Base-by-base conservation (phyloP, 2,113 vertebrate species). In the Tragelaphus scriptus region DNA sequence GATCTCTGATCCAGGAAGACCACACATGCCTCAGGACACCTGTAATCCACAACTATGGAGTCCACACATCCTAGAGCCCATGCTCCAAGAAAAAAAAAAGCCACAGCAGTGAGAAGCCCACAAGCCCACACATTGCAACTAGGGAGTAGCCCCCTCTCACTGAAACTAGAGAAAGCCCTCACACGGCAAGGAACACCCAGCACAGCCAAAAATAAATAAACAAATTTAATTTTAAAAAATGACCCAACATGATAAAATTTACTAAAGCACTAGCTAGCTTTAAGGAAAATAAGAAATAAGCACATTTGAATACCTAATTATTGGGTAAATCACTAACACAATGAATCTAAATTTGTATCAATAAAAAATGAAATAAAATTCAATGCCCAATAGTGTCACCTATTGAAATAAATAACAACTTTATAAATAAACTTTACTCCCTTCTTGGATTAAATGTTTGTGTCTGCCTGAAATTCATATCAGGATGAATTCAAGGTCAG, bases 121-220 rank as follows among this genome's bases (percentile, higher is more conserved):
- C 65, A 36, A 23, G 68, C 36, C 36, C 2, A 13, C 12, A 40
- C 6, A 14, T 11, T 14, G 23, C 71, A 75, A 25, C 71, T 13
- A 44, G 23, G 11, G 68, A 44, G 71, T 4, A 4, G 36, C 36
- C 71, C 3, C 25, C 0, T 0, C 23, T 26, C 25, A 7, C 25
- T 15, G 25, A 26, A 47, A 15, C 40, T 16, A 77, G 40, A 47
- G 75, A 28, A 25, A 77, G 40, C 40, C 40, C 40, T 26, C 40
- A 14, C 13, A 47, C 75, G 8, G 23, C 75, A 28, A 8, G 40
- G 13, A 15, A 47, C 36, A 47, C 75, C 40, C 40, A 77, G 40
- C 25, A 26, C 11, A 16, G 40, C 2, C 71, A 44, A 77, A 47
- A 47, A 8, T 28, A 40, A 75, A 40, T 23, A 44, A 36, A 21